Evolutionary conservation across 2,113 vertebrate genomes (phyloP), one percentile per base, ranked within the genome.

Genomic region (Beaufortia kweichowensis): DNA sequence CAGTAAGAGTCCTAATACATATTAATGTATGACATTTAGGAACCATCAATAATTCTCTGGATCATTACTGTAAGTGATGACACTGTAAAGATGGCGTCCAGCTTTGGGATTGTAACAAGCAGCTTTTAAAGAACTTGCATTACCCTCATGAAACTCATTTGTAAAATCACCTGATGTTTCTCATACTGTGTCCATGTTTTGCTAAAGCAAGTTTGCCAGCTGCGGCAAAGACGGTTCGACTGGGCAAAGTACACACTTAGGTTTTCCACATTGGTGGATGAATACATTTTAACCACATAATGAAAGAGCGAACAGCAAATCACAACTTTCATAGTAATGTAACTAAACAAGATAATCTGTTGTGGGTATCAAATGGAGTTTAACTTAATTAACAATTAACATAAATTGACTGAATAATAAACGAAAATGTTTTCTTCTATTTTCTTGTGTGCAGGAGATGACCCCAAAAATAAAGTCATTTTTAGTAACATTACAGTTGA

Each of bases 241-340:
- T 62, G 48, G 76, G 5, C 29, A 62, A 57, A 82, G 85, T 76
- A 82, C 81, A 68, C 70, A 57, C 50, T 7, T 60, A 63, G 82
- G 77, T 60, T 85, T 76, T 72, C 84, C 84, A 82, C 82, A 86
- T 74, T 79, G n/a, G 48, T 67, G 28, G 61, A 78, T 31, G 73
- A 59, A 60, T 87, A 87, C 83, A 82, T 87, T 86, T 87, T 83
- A 74, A 82, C 83, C 85, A 77, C 85, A 85, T 53, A 66, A 79
- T 56, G 41, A 83, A 23, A 55, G 56, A 72, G 10, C 9, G 35
- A 62, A 74, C 71, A 63, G 65, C 75, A 81, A 78, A 81, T 81
- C 78, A 78, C 78, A 82, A 84, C 81, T 75, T 79, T 81, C 78
- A 83, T 80, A 81, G 68, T 46, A 50, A 53, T 82, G 79, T 11